Base-by-base conservation (phyloP, 2,888 invertebrate species). In the Acrocyrtus sp. region DNA sequence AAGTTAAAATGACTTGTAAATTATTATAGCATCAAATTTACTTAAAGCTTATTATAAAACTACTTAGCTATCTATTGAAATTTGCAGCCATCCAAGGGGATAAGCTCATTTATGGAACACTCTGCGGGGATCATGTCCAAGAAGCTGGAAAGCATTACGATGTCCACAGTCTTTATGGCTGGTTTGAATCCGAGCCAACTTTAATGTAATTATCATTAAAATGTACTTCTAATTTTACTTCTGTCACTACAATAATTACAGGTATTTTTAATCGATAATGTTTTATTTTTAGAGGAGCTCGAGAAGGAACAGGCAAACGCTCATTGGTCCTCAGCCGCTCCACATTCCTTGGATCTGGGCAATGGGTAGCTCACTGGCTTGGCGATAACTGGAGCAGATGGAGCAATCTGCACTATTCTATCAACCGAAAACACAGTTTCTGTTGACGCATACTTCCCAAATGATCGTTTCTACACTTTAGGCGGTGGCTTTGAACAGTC, bases 331-430 rank as follows among this genome's bases (percentile, higher is more conserved):
- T 95, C 79, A 91, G 92, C 0, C 88, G 95, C 19, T 89, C 93
- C 0, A 89, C 92, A 2, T 94, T 91, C 85, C 87, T 90, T 24
- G 94, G 94, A 0, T 87, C 88, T 48, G 93, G 93, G 0, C 87
- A 86, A 78, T 92, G 88, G 83, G 87, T 91, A 2, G 92, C 92
- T 0, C 93, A 93, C 84, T 94, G 94, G 94, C 90, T 91, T 81
- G 94, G 94, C 0, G 94, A 95, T 84, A 88, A 75, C 54, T 75
- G 63, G 4, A 83, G 83, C n/a, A 61, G 75, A 17, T 85, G 84
- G 84, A 22, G 79, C 12, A 83, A 85, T 53, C 74, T 85, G 50
- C 78, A 77, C 10, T 75, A 60, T 43, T 82, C 83, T 1, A 80
- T 84, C 41, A 81, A 83, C 26, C 84, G n/a, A n/a, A n/a, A n/a